Base-by-base conservation (phyloP, 2,113 vertebrate genomes). In the Eudyptes chrysolophus region DNA sequence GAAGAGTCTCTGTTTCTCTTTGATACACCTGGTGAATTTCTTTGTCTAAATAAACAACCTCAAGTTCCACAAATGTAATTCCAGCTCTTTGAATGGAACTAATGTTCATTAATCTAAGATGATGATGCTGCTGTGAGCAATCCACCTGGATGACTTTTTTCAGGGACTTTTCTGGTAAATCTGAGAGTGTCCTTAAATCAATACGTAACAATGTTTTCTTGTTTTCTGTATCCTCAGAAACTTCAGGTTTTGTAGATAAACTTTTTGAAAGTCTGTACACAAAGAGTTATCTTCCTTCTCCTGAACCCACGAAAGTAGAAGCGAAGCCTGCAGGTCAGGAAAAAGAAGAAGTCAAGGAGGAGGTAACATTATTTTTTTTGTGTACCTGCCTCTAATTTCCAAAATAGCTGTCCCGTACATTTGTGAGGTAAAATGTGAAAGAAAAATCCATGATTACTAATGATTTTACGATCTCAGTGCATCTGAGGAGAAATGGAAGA, bases 191-290 rank as follows among this genome's bases (percentile, higher is more conserved):
- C 25, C 20, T 71, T 54, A 27, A 79, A 38, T 58, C 36, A 8
- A 1, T 25, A 4, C 25, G 5, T 95, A 64, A 92, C 70, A 9
- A 38, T 96, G 12, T 87, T 88, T 86, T 79, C 58, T 85, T 95
- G 57, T 95, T 61, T 92, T 82, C 95, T 97, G 7, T 94, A n/a
- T 82, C 96, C 92, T 80, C 98, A 99, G 99, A 99, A 98, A 99
- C 99, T 48, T 98, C 99, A 79, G 99, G 98, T 84, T 99, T 99
- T 98, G 99, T 99, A 81, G 99, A 99, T 98, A 99, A 99, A 98
- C 99, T 99, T 62, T 99, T 99, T 97, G 99, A 99, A 98, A 99
- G 99, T 97, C 98, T 99, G 64, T 99, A 98, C 83, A 99, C 99
- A 57, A 99, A 99, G 98, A 99, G 99, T 97, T 99, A 99, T 88